Base-by-base conservation (phyloP, 1,140 invertebrate species). In the Habropoda laboriosa region DNA sequence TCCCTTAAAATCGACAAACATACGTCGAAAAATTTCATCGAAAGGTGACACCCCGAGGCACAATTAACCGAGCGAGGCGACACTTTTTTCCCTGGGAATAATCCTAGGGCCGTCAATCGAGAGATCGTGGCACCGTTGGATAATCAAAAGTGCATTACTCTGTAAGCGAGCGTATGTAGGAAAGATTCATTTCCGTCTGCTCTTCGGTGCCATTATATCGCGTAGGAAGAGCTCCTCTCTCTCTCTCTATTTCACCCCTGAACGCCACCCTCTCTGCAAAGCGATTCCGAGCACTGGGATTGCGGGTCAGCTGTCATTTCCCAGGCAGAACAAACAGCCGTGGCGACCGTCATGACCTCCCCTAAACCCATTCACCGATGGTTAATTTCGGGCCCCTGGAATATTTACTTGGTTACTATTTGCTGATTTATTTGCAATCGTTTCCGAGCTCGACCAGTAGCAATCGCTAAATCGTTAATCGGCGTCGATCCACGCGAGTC, bases 221-320 rank as follows among this genome's bases (percentile, higher is more conserved):
- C 68, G 42, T 49, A 71, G 24, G 45, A 40, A 42, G 55, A 51
- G 61, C 47, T 57, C 57, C 40, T 2, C 40, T n/a, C 5, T 21
- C 32, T 32, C 45, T 12, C 12, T 38, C 45, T 27, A n/a, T 63
- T n/a, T 57, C 72, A 68, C 57, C 53, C n/a, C n/a, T n/a, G n/a
- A n/a, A n/a, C 53, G 5, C 49, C 45, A 30, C 40, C 30, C 71
- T 67, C 64, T 30, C 67, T 60, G 80, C 53, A 55, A 70, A 76
- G 55, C 83, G 55, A 73, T 82, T 86, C 74, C 40, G 71, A 86
- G 75, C 79, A 78, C 71, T 40, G 80, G 84, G 83, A 85, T 85
- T 85, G 84, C 84, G 84, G 75, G 67, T 86, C 84, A 86, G 84
- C 84, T 86, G 84, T 86, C 83, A 86, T 85, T 86, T 86, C 84